Percentiles rank a stretch among this genome's conserved stretches.
phyloP scores from a whole-genome alignment of 1,140 invertebrate genomes.

The Zaprionus vittiger region DNA sequence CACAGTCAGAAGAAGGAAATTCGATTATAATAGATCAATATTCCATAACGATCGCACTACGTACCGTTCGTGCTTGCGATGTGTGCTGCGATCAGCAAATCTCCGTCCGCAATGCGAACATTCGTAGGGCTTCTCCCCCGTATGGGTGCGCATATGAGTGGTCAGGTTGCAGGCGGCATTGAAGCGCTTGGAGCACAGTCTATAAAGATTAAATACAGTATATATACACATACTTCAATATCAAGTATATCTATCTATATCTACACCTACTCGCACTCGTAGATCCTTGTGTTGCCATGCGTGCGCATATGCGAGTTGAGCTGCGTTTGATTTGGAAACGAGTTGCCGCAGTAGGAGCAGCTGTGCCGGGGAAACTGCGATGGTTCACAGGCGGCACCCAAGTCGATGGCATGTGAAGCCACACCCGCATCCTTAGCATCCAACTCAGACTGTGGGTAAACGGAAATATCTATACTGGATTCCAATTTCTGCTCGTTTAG shows the following conservation, averaged over 20 bases:
- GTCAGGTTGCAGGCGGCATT: constrained; percentile 67
- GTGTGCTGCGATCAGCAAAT: constrained; percentile 72
- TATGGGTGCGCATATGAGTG: constrained; percentile 76
- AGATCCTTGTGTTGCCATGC: constrained; percentile 53
- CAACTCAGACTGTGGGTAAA: background rate
- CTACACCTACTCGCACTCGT: constrained; percentile 73
- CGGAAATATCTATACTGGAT: background rate
- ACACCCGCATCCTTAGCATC: background rate
- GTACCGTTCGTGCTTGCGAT: constrained; percentile 81
- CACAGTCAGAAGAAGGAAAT: background rate
- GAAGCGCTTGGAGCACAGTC: constrained; percentile 68
- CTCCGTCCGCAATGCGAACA: constrained; percentile 65
- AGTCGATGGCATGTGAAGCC: constrained; percentile 28
- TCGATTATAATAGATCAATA: background rate
- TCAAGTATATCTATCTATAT: background rate
- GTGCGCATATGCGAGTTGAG: constrained; percentile 52
- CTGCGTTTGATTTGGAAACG: constrained; percentile 38
- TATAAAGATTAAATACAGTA: constrained; percentile 19
- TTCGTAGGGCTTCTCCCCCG: constrained; percentile 73
- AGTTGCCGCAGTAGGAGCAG: constrained; percentile 56
- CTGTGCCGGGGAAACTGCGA: constrained; percentile 26
- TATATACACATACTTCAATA: background rate
- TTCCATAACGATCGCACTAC: background rate
- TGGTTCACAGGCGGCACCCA: constrained; percentile 38
- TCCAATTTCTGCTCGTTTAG: background rate